Percentiles rank a stretch among this genome's conserved stretches.
Evolutionary conservation across 2,888 invertebrate species (phyloP).

Genomic region (Pheosia tremula): DNA sequence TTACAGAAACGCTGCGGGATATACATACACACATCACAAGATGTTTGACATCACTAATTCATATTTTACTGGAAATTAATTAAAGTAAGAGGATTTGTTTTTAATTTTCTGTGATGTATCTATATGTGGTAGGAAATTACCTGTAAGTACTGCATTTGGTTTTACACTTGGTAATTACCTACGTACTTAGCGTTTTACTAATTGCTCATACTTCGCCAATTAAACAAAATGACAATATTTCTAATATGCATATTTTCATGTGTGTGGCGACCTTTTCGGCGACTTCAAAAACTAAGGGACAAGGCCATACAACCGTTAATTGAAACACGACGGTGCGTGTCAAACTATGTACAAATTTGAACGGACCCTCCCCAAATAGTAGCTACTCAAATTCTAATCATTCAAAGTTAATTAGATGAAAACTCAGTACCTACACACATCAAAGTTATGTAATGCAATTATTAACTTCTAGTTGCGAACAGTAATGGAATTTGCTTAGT

Average conservation of each 20-base stretch:
- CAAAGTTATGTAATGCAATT: conserved; percentile 31
- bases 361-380: conserved; percentile 9
- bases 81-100: too few species aligned
- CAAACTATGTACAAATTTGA: conserved; percentile 5
- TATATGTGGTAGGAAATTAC: too few species aligned
- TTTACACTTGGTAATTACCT: too few species aligned
- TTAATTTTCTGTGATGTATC: too few species aligned
- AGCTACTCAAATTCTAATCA: conserved; percentile 21
- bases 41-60: too few species aligned
- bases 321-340: not conserved
- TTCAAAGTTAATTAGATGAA: conserved; percentile 28
- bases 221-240: too few species aligned
- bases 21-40: too few species aligned
- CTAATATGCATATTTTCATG: not conserved
- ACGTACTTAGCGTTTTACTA: too few species aligned
- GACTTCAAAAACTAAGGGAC: not conserved
- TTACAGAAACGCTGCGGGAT: too few species aligned
- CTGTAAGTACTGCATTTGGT: too few species aligned
- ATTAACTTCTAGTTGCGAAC: conserved; percentile 24
- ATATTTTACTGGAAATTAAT: too few species aligned
- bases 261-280: not conserved
- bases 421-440: conserved; percentile 23
- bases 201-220: too few species aligned
- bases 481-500: not conserved
- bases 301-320: not conserved